Conservation (phyloP, 2,113 vertebrate genomes). For the Dasyurus viverrinus region DNA sequence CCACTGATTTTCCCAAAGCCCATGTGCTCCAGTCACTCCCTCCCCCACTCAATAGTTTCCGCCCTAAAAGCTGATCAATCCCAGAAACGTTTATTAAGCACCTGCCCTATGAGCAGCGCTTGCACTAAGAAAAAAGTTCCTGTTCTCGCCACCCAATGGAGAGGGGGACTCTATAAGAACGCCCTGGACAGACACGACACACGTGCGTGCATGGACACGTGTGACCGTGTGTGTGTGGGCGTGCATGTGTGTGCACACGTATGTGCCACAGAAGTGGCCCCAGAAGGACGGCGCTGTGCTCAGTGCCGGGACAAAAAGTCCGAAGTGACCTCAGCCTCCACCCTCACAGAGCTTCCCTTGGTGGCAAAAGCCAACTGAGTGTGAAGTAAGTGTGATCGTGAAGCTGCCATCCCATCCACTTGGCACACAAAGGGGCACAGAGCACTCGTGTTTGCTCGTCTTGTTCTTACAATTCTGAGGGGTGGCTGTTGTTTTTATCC, state of each 20-base stretch:
- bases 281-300: background rate
- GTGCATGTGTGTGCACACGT: too few relatives aligned
- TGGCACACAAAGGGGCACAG: too few relatives aligned
- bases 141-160: background rate
- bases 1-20: background rate
- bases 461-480: too few relatives aligned
- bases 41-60: too few relatives aligned
- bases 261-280: background rate
- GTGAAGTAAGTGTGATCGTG: background rate
- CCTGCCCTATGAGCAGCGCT: background rate
- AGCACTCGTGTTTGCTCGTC: too few relatives aligned
- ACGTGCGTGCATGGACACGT: too few relatives aligned
- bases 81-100: background rate
- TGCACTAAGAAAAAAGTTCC: background rate
- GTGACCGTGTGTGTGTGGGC: too few relatives aligned
- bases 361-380: too few relatives aligned
- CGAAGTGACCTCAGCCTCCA: background rate
- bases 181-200: background rate
- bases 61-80: accelerated
- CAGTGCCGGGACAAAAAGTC: background rate
- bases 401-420: too few relatives aligned
- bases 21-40: too few relatives aligned
- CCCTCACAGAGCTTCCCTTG: background rate
- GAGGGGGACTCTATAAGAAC: background rate
- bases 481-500: too few relatives aligned